Conservation (phyloP, 1,140 invertebrate species). For the Phymorhynchus buccinoides region DNA sequence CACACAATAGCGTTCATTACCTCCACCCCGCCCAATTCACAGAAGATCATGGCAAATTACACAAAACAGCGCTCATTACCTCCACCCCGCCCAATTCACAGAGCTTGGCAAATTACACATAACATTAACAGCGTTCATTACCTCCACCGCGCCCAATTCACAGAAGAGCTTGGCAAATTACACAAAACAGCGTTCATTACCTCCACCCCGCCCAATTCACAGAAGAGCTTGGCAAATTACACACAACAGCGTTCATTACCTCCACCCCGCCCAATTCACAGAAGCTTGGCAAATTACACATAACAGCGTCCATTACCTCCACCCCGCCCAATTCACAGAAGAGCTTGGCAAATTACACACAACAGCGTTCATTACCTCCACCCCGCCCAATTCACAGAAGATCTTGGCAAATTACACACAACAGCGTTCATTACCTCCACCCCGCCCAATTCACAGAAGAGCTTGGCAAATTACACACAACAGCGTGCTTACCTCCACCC, state of each 20-base stretch:
- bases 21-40: constrained; percentile 67
- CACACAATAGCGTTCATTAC: constrained; percentile 52
- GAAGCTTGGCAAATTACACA: too few relatives aligned
- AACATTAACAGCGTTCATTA: constrained; percentile 48
- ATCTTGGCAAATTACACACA: background rate
- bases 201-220: too few relatives aligned
- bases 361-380: background rate
- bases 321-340: too few relatives aligned
- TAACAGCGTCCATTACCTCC: too few relatives aligned
- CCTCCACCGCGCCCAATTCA: constrained; percentile 68
- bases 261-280: too few relatives aligned
- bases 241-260: too few relatives aligned
- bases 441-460: too few relatives aligned
- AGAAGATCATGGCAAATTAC: constrained; percentile 66
- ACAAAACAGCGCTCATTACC: constrained; percentile 53
- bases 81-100: constrained; percentile 67
- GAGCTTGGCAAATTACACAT: constrained; percentile 68
- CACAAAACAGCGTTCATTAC: background rate
- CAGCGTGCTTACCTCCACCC: too few relatives aligned
- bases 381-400: background rate
- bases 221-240: too few relatives aligned
- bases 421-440: too few relatives aligned
- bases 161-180: constrained; percentile 67
- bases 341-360: background rate
- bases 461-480: too few relatives aligned